A percentile compares a stretch with the other conserved stretches of the same genome.
Evolutionary conservation across 2,113 vertebrate genomes (phyloP).

Genomic region (Paracanthobrama guichenoti): DNA sequence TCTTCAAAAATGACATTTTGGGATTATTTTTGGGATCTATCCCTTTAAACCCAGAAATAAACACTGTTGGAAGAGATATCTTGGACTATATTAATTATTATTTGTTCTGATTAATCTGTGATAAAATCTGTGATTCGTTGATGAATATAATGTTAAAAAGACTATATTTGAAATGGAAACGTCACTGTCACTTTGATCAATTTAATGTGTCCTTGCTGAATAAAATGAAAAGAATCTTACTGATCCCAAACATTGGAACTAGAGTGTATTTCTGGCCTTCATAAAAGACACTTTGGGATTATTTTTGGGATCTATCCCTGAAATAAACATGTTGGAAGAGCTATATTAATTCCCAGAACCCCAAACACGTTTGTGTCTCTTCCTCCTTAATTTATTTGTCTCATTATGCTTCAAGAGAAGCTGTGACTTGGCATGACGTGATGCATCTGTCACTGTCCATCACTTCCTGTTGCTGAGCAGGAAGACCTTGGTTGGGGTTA

Average conservation of each 20-base stretch:
- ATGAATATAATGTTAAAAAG: neutral
- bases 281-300: neutral
- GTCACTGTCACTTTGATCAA: neutral
- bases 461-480: conserved; percentile 56
- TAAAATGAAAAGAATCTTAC: neutral
- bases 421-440: conserved; percentile 32
- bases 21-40: no score
- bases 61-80: no score
- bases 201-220: neutral
- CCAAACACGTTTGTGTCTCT: neutral
- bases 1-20: no score
- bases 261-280: neutral
- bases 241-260: neutral
- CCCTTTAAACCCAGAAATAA: no score
- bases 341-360: neutral
- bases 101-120: no score
- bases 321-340: neutral
- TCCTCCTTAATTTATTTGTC: conserved; percentile 19
- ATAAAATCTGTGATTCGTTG: neutral
- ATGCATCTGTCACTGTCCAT: conserved; percentile 42
- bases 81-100: no score
- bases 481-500: conserved; percentile 74
- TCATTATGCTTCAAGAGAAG: conserved; percentile 24
- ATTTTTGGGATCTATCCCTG: neutral
- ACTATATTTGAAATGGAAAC: neutral